phyloP scores from a whole-genome alignment of 2,113 vertebrate genomes.

The Suricata suricatta region DNA sequence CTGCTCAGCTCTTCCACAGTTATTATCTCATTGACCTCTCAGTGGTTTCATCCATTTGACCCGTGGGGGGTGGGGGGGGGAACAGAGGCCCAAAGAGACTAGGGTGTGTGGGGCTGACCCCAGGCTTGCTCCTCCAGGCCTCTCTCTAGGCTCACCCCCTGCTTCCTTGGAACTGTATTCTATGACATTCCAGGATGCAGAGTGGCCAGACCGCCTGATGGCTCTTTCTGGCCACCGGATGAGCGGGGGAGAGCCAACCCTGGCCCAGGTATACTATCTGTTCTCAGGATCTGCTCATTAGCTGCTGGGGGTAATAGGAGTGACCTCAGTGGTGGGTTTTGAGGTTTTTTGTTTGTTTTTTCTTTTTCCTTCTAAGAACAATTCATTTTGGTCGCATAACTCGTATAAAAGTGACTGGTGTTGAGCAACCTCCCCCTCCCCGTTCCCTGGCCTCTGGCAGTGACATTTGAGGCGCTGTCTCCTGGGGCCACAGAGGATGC shows the following conservation, averaged over 20 bases:
- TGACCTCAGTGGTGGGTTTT: background rate
- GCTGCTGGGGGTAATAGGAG: background rate
- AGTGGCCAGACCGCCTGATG: background rate
- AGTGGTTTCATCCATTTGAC: background rate
- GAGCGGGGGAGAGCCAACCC: background rate
- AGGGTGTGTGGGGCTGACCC: background rate
- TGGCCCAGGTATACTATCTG: background rate
- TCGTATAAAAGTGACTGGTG: conserved; percentile 1
- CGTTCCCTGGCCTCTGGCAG: background rate
- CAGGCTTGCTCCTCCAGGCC: background rate
- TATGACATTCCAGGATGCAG: background rate
- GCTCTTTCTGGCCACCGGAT: background rate
- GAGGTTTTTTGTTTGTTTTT: background rate
- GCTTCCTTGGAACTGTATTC: background rate
- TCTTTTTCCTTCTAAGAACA: conserved; percentile 45
- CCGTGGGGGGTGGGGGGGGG: too few species aligned
- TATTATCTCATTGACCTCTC: background rate
- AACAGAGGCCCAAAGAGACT: background rate
- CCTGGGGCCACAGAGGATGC: conserved; percentile 17
- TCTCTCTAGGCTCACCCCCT: background rate
- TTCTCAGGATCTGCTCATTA: background rate
- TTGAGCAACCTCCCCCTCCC: background rate
- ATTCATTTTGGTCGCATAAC: conserved; percentile 28
- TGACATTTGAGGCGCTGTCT: background rate
- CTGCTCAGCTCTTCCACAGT: background rate